phyloP scores from a whole-genome alignment of 2,113 vertebrate species.

The rabbit (Oryctolagus cuniculus) region mOryCun1.1 NC_091432.1:185095001-185095500 shows the following conservation, averaged over 20 bases:
- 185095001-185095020: background rate
- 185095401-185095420: constrained; percentile 1
- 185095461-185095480: background rate
- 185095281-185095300: constrained; percentile 1
- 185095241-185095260: constrained; percentile 22
- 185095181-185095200: constrained; percentile 60
- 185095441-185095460: background rate
- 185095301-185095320: constrained; percentile 18
- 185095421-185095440: background rate
- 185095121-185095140: constrained; percentile 67
- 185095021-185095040: constrained; percentile 58
- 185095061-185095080: constrained; percentile 62
- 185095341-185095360: background rate
- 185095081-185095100: constrained; percentile 55
- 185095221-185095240: background rate
- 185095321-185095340: background rate
- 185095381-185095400: background rate
- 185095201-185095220: background rate
- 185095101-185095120: constrained; percentile 51
- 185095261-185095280: background rate
- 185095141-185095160: background rate
- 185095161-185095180: constrained; percentile 63
- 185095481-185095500: constrained; percentile 27
- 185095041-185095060: background rate
- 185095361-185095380: background rate